These are phyloP conservation scores for Drosophila kikkawai DNA, from an alignment of 1,140 invertebrate genomes.

Conservation along the genomic window DNA sequence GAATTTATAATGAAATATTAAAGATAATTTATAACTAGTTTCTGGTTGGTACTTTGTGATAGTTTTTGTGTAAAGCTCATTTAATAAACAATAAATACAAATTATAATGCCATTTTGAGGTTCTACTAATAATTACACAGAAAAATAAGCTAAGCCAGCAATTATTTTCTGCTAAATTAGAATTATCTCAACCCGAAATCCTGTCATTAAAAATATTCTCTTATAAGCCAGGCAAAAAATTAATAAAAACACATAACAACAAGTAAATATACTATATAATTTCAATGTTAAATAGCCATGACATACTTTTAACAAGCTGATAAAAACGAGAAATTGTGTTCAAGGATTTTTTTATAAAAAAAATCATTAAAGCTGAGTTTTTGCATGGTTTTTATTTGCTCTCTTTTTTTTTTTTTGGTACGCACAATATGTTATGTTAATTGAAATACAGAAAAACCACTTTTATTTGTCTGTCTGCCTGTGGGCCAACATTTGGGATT, in stretches of 20 bases:
- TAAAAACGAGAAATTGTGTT: slow-evolving; percentile 24
- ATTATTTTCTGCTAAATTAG: background rate
- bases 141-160: background rate
- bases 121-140: background rate
- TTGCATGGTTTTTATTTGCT: slow-evolving; percentile 6
- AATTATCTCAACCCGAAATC: background rate
- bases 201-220: background rate
- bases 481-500: background rate
- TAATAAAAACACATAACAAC: background rate
- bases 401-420: slow-evolving; percentile 2
- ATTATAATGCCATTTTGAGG: background rate
- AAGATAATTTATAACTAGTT: background rate
- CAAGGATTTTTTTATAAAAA: slow-evolving; percentile 26
- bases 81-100: background rate
- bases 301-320: slow-evolving; percentile 33
- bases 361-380: slow-evolving; percentile 20
- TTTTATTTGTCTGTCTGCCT: slow-evolving; percentile 41
- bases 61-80: background rate
- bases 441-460: slow-evolving; percentile 42
- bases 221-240: slow-evolving; percentile 4
- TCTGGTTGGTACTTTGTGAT: background rate
- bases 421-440: slow-evolving; percentile 56
- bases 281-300: slow-evolving; percentile 22
- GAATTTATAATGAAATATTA: background rate
- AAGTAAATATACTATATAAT: slow-evolving; percentile 22